Base-by-base conservation (phyloP, 2,113 vertebrate species). In the Atrichornis clamosus region DNA sequence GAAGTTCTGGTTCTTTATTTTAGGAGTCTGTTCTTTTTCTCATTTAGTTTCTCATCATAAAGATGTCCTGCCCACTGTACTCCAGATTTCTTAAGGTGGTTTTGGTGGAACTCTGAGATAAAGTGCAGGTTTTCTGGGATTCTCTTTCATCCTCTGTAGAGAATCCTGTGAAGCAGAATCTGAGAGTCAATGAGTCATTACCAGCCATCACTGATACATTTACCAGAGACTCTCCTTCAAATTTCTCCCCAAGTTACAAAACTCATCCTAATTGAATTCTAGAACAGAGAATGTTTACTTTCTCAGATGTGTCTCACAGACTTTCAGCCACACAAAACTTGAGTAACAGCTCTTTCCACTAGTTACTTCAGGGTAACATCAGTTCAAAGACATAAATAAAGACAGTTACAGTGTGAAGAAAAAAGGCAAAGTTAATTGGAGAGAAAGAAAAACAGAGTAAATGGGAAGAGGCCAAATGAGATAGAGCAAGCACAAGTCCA, bases 371-470 rank as follows among this genome's bases (percentile, higher is more conserved):
- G 41, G 23, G 28, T 35, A 90, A 75, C 37, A 75, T 41, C 39
- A 79, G 69, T 82, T 90, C 77, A 85, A 78, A 79, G 22, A 79
- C 37, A 73, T 63, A 89, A 49, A 93, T 47, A 62, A 55, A 88
- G 47, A 80, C 50, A 84, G 55, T 50, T 83, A 47, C 59, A 50
- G 53, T 22, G 55, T 63, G 70, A 87, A 92, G 93, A 89, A 75
- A 64, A 90, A 94, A 95, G 56, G 42, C 53, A 80, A 72, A 91
- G 47, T 63, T 88, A 87, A 78, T n/a, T 55, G 56, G 58, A 78
- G 47, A 84, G 28, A 95, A 84, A 89, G 37, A 91, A 94, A 96
- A 92, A n/a, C 22, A 75, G 62, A 89, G 59, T 60, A 84, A 92
- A 80, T 35, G 60, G 33, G 46, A 96, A 92, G 59, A 93, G 23